Evolutionary conservation across 2,113 vertebrate genomes (phyloP), one percentile per base, ranked within the genome.

Genomic region (Camarhynchus parvulus): DNA sequence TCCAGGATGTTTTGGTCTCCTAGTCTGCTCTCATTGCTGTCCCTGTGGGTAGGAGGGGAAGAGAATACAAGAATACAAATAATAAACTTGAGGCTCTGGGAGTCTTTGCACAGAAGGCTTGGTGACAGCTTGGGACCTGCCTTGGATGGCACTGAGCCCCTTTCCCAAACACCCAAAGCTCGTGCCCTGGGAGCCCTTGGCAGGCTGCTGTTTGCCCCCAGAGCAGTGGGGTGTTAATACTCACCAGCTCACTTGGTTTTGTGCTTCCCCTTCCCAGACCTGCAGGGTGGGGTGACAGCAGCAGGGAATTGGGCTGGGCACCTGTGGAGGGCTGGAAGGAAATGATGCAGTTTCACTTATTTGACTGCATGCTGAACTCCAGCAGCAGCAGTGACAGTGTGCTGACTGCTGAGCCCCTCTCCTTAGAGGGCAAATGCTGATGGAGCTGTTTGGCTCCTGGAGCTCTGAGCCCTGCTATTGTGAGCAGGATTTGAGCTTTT

Each of bases 181-280:
- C 5, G 4, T 68, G 44, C 27, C 25, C 49, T 35, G 44, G 66
- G 58, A 92, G 66, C 77, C 31, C 56, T n/a, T 61, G 39, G n/a
- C 46, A 49, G 53, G 67, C 22, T 85, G 33, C 41, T 3, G 12
- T 12, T 64, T 83, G 59, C 42, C 58, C 58, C 87, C 59, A 68
- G 18, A 61, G 49, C 72, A 18, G 9, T 3, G 24, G 37, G 24
- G 13, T 62, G 50, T 46, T 39, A 13, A 73, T 1, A 46, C 42
- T 41, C 74, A 20, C 41, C 0, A 0, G 2, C 58, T 89, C 2
- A 0, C 70, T 58, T 49, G 50, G 49, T 3, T 88, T 52, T 58
- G 70, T 39, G 6, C 31, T 64, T 59, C 55, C 33, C 21, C 9
- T 72, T 62, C 30, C 41, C 37, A 87, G 63, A 52, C 49, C 37